A percentile compares a stretch with the other conserved stretches of the same genome.
phyloP scores from a whole-genome alignment of 2,888 invertebrate species.

The Eugnorisma glareosa region DNA sequence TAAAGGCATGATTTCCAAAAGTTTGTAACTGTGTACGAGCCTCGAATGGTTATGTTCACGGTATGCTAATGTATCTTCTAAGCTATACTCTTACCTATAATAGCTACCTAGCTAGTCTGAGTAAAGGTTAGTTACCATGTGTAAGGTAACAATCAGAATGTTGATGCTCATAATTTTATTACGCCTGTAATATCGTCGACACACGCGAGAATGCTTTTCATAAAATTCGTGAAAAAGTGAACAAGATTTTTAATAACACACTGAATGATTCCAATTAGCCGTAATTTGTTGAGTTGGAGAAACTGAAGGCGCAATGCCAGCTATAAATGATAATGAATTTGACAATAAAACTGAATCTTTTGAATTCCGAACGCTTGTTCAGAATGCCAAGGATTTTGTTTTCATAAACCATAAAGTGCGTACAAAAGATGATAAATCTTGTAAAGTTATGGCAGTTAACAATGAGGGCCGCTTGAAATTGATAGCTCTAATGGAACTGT shows the following conservation, averaged over 20 bases:
- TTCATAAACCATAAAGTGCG: conserved; percentile 13
- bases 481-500: conserved; percentile 49
- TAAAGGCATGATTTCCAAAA: conserved; percentile 72
- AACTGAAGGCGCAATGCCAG: background rate
- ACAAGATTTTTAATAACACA: conserved; percentile 8
- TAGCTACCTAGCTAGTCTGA: background rate
- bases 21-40: conserved; percentile 64
- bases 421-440: conserved; percentile 22
- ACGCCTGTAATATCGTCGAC: conserved; percentile 27
- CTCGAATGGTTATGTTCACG: conserved; percentile 56
- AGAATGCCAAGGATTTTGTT: conserved; percentile 4
- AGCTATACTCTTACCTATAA: background rate
- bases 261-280: conserved; percentile 3
- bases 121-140: conserved; percentile 53
- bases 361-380: conserved; percentile 23
- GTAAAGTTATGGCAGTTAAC: conserved; percentile 28
- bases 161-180: conserved; percentile 60
- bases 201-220: conserved; percentile 25
- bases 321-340: conserved; percentile 14
- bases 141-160: conserved; percentile 63
- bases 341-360: conserved; percentile 9
- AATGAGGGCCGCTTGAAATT: conserved; percentile 18
- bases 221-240: conserved; percentile 18
- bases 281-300: conserved; percentile 19
- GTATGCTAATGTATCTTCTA: conserved; percentile 56